These are phyloP conservation scores for Liopterus haemorrhoidalis DNA, from an alignment of 2,888 invertebrate genomes.

Conservation along the genomic window DNA sequence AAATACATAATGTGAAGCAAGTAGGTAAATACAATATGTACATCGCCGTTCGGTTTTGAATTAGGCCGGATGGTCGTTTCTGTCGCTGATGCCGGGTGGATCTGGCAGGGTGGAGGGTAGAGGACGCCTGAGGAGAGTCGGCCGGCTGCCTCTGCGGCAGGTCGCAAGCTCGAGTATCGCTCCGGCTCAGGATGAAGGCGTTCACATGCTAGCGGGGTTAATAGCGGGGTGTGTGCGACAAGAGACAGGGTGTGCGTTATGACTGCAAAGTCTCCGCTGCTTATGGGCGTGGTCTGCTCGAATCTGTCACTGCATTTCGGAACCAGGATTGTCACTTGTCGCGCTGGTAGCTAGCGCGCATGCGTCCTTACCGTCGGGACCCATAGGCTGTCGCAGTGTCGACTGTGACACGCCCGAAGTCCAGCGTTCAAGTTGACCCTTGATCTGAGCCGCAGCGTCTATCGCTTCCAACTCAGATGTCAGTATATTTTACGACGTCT, in stretches of 20 bases:
- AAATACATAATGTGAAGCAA: neutral
- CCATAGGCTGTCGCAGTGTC: slow-evolving; percentile 45
- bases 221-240: slow-evolving; percentile 2
- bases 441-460: slow-evolving; percentile 15
- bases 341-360: slow-evolving; percentile 43
- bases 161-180: slow-evolving; percentile 29
- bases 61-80: slow-evolving; percentile 10
- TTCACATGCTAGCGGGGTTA: too few relatives aligned
- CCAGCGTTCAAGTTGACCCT: slow-evolving; percentile 19
- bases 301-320: slow-evolving; percentile 44
- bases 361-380: slow-evolving; percentile 42
- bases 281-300: slow-evolving; percentile 40
- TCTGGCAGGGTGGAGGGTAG: slow-evolving; percentile 17
- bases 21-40: slow-evolving; percentile 13
- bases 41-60: slow-evolving; percentile 15
- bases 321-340: slow-evolving; percentile 46
- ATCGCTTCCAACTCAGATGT: slow-evolving; percentile 9
- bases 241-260: slow-evolving; percentile 18
- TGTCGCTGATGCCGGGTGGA: slow-evolving; percentile 2
- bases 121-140: slow-evolving; percentile 27
- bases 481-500: too few relatives aligned
- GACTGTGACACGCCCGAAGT: slow-evolving; percentile 45
- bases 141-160: slow-evolving; percentile 27
- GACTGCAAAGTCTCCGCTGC: slow-evolving; percentile 36
- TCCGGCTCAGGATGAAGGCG: too few relatives aligned